Evolutionary conservation across 2,113 vertebrate species (phyloP), one percentile per base, ranked within the genome.

Genomic region (Oncorhynchus clarkii): DNA sequence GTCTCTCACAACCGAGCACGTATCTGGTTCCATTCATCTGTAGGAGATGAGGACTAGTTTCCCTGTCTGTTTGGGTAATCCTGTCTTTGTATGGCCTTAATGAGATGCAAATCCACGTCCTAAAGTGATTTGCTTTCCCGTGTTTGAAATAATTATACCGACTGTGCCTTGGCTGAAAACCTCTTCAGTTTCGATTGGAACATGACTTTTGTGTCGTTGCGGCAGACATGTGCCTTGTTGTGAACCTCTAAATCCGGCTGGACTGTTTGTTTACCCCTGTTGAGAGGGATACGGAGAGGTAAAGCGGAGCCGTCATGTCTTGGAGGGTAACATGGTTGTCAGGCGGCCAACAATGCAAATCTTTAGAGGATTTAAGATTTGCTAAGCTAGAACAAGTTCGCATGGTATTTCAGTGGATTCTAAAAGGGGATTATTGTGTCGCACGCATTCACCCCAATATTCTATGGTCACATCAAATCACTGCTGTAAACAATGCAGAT

Each of bases 81-180:
- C 90, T 22, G 85, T 84, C 87, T 92, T 92, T 90, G 87, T 91
- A 89, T 82, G 90, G 90, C 86, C 75, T 83, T 90, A 93, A 93
- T 92, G 83, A 91, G 90, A 93, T 93, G 90, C 89, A 92, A 94
- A 93, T 92, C 89, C 86, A 78, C 87, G 82, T 90, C 85, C 85
- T 90, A 89, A 91, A 92, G 89, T 88, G 85, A 92, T 92, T 92
- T 90, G 84, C 77, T 88, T 78, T 88, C 91, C 82, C 80, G 67
- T 85, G 89, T 91, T 90, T 90, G 89, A 90, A 91, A 92, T 92
- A 91, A 92, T 93, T 90, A 91, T 80, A 90, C 85, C 85, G 85
- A 81, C 85, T 76, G 81, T 76, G 85, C 82, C 87, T 87, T 84
- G 84, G 82, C 74, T 88, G 85, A 70, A 86, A 89, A 90, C 83